Base-by-base conservation (phyloP, 1,140 invertebrate species). In the Venustaconcha ellipsiformis region DNA sequence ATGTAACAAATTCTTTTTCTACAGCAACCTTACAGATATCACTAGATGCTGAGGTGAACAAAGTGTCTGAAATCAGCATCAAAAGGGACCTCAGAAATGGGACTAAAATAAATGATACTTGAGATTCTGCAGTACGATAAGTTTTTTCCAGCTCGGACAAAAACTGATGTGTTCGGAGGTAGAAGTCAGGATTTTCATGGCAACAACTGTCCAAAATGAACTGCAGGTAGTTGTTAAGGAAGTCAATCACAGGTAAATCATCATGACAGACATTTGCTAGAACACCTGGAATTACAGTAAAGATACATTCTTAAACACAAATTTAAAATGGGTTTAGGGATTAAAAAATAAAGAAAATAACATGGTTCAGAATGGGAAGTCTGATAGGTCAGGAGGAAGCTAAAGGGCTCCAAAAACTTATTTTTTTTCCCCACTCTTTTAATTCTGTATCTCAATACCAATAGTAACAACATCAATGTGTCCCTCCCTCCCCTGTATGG, bases 181-280 rank as follows among this genome's bases (percentile, higher is more conserved):
- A 76, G 20, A 71, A 76, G 56, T 71, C 74, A 23, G 63, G 56
- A 63, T 76, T 71, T 59, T 70, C 69, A 60, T 72, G 68, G 74
- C 67, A 71, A 70, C 69, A 67, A 15, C 67, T 56, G 57, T 76
- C 74, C 14, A 76, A 58, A 58, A 76, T 37, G 26, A 71, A 69
- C 57, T 76, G 74, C 4, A 76, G 59, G 57, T 71, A 76, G 64
- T 76, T 70, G 69, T 76, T 76, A 14, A 76, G 74, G n/a, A 76
- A 76, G 23, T 76, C 74, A 6, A 76, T 63, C 13, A 76, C 74
- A 11, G 74, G 74, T 8, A 76, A 57, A 67, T 76, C 74, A 57
- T 70, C 74, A n/a, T 76, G 63, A 13, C 69, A 69, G 55, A 76
- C 48, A 23, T 76, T 57, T 15, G 72, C 74, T 12, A 76, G 63